Percentiles rank a stretch among this genome's conserved stretches.
phyloP scores from a whole-genome alignment of 1,140 invertebrate species.

The Planococcus citri region DNA sequence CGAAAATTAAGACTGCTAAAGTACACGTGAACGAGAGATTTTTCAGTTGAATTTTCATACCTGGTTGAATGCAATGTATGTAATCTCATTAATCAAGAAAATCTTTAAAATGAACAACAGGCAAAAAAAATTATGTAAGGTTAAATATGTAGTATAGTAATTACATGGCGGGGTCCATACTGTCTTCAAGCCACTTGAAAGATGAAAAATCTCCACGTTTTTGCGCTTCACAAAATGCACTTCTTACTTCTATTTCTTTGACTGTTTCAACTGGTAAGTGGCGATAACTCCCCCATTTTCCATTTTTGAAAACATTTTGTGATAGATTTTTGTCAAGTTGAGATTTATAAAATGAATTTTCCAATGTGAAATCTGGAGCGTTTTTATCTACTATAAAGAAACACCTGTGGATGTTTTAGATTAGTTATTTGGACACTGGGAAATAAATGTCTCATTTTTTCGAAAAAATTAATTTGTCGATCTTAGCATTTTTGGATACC shows the following conservation, averaged over 20 bases:
- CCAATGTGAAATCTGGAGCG: constrained; percentile 48
- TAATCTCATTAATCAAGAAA: too few relatives aligned
- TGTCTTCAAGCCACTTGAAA: constrained; percentile 53
- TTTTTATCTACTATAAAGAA: constrained; percentile 49
- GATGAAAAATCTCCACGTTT: constrained; percentile 70
- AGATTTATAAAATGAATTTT: constrained; percentile 46
- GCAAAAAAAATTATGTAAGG: too few relatives aligned
- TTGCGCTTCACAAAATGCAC: constrained; percentile 64
- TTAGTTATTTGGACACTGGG: not conserved
- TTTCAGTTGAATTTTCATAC: not conserved
- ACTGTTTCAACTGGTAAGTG: constrained; percentile 48
- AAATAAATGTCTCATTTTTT: not conserved
- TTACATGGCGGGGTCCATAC: constrained; percentile 34
- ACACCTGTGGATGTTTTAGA: constrained; percentile 35
- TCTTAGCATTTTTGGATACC: constrained; percentile 24
- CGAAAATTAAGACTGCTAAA: constrained; percentile 60
- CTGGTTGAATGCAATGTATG: too few relatives aligned
- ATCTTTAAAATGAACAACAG: too few relatives aligned
- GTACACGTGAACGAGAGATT: constrained; percentile 34
- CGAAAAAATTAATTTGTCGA: not conserved
- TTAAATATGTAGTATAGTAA: too few relatives aligned
- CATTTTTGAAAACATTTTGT: constrained; percentile 60
- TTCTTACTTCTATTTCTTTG: constrained; percentile 42
- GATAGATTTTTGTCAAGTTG: constrained; percentile 58
- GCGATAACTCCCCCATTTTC: constrained; percentile 53